phyloP scores from a whole-genome alignment of 1,140 invertebrate genomes.

The Telenomus remus region DNA sequence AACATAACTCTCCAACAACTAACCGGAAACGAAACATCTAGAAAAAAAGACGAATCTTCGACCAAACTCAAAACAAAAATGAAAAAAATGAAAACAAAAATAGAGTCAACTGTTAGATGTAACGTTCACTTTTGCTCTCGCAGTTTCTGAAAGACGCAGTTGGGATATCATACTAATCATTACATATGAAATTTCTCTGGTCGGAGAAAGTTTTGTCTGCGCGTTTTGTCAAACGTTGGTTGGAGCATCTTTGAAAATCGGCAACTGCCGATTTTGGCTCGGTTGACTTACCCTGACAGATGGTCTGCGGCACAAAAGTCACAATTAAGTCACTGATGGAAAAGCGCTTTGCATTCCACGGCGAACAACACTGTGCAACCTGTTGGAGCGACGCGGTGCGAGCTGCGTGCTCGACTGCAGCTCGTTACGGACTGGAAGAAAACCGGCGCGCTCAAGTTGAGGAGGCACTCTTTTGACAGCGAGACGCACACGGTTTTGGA shows the following conservation, averaged over 20 bases:
- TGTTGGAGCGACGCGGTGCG: slow-evolving; percentile 29
- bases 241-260: no score
- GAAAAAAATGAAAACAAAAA: neutral
- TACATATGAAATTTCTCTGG: slow-evolving; percentile 42
- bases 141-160: slow-evolving; percentile 27
- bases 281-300: slow-evolving; percentile 34
- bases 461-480: neutral
- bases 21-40: no score
- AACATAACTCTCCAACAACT: no score
- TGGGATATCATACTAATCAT: slow-evolving; percentile 22
- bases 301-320: slow-evolving; percentile 22
- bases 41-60: no score
- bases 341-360: slow-evolving; percentile 29
- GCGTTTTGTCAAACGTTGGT: slow-evolving; percentile 21
- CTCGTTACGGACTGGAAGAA: slow-evolving; percentile 43
- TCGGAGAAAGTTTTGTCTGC: slow-evolving; percentile 27
- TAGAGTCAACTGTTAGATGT: neutral
- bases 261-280: neutral
- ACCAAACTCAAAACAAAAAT: no score
- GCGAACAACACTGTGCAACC: slow-evolving; percentile 30
- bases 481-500: neutral
- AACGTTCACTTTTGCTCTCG: slow-evolving; percentile 28
- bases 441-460: slow-evolving; percentile 18
- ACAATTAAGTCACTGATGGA: slow-evolving; percentile 28
- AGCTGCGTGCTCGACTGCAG: slow-evolving; percentile 45